These are phyloP conservation scores for Drosophila ambigua DNA, from an alignment of 1,140 invertebrate species.

Conservation along the genomic window DNA sequence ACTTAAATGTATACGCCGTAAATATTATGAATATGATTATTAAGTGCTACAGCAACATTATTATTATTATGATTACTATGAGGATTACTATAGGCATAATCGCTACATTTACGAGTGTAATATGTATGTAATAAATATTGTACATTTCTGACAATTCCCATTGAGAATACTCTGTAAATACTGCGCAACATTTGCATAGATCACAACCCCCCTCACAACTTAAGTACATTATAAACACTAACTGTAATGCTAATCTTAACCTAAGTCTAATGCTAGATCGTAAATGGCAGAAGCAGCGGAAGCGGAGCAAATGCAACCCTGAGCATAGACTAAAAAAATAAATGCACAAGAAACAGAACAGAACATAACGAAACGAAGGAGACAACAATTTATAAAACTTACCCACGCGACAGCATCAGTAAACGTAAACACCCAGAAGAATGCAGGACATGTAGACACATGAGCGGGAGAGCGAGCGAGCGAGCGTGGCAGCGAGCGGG, in stretches of 20 bases:
- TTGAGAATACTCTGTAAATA: constrained; percentile 74
- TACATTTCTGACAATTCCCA: constrained; percentile 76
- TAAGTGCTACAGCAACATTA: constrained; percentile 65
- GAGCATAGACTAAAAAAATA: constrained; percentile 69
- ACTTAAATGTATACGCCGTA: constrained; percentile 82
- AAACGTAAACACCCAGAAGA: constrained; percentile 37
- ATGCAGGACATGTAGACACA: constrained; percentile 27
- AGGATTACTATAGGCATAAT: constrained; percentile 53
- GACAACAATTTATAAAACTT: constrained; percentile 65
- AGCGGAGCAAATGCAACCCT: constrained; percentile 64
- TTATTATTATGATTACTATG: constrained; percentile 61
- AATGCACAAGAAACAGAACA: constrained; percentile 49
- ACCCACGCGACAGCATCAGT: constrained; percentile 70
- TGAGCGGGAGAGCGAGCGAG: constrained; percentile 1
- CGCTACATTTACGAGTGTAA: constrained; percentile 44
- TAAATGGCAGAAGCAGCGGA: constrained; percentile 21
- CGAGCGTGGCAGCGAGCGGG: constrained; percentile 16
- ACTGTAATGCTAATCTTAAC: constrained; percentile 44
- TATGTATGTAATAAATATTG: constrained; percentile 75
- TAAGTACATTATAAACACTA: constrained; percentile 36
- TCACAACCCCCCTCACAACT: constrained; percentile 26
- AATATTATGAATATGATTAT: constrained; percentile 79
- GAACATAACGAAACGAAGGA: constrained; percentile 3
- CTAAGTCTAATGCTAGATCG: constrained; percentile 58
- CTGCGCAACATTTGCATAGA: constrained; percentile 52